Evolutionary conservation across 1,140 invertebrate species (phyloP), one percentile per base, ranked within the genome.

Genomic region (Centruroides sculpturatus): DNA sequence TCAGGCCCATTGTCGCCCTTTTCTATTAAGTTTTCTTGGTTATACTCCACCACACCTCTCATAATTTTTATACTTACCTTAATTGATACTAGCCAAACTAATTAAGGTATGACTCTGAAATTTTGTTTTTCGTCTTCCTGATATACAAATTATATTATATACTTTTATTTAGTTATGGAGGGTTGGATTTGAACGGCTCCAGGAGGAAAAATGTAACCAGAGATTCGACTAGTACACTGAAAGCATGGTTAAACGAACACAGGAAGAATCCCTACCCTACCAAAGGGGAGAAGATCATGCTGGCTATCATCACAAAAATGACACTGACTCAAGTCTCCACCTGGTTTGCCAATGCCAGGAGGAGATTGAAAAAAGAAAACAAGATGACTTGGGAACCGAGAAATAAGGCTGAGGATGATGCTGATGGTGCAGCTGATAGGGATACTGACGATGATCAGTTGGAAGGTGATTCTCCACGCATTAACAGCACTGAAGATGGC

Each of bases 131-230:
- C 23, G 23, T 23, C 23, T 23, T 23, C 23, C 23, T 23, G 23
- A 23, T 23, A 23, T 23, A 23, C 23, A 23, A n/a, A n/a, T n/a
- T n/a, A n/a, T n/a, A n/a, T 41, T 41, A 6, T 41, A 3, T 62
- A 13, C 5, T 23, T 53, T 23, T 53, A 50, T 62, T 9, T 81
- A 94, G 91, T 66, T 95, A 94, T 70, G 88, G 91, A 53, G 88
- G 89, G 46, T 87, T 91, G 51, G 95, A 96, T 75, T 88, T 95
- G 73, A 80, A 94, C 71, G 90, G 89, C 5, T 89, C 89, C 35
- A 78, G 92, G 61, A 79, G 94, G 66, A 98, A 98, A 79, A 98
- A 98, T 77, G 95, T 94, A 36, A 98, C 95, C 23, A 77, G 94
- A 59, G 94, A 98, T 77, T 98, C 93, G 35, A 98, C 94, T 34